phyloP scores from a whole-genome alignment of 2,888 invertebrate genomes.

The Brenthis hecate region DNA sequence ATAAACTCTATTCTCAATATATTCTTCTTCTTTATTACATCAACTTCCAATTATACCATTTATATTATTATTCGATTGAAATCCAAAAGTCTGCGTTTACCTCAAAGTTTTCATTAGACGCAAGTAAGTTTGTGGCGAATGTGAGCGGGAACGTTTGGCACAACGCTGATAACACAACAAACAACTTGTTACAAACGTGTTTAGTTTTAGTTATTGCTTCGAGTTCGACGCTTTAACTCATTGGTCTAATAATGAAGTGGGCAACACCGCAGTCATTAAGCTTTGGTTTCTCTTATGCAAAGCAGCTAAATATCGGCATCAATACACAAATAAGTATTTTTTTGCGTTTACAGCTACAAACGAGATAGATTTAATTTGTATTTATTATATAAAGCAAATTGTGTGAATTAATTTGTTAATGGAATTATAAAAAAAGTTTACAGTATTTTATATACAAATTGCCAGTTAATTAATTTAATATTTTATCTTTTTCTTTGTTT shows the following conservation, averaged over 20 bases:
- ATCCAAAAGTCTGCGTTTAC: conserved; percentile 53
- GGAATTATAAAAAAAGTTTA: no score
- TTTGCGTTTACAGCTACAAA: no score
- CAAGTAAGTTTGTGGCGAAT: conserved; percentile 74
- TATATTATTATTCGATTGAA: conserved; percentile 42
- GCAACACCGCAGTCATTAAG: conserved; percentile 65
- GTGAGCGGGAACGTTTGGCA: conserved; percentile 75
- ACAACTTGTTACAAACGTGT: conserved; percentile 82
- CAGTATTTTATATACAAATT: no score
- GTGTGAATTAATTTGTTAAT: no score
- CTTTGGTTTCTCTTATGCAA: conserved; percentile 37
- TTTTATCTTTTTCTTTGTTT: no score
- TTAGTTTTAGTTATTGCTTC: conserved; percentile 81
- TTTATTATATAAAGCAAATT: no score
- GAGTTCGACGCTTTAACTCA: conserved; percentile 79
- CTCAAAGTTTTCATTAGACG: conserved; percentile 76
- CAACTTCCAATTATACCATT: neutral
- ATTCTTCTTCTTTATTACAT: no score
- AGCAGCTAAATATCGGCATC: no score
- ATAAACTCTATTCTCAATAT: no score
- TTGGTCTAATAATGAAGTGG: conserved; percentile 78
- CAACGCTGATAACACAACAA: conserved; percentile 80
- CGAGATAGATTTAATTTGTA: no score
- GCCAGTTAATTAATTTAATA: no score
- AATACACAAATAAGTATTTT: no score